These are phyloP conservation scores for Portevinia maculata DNA, from an alignment of 2,888 invertebrate species.

Conservation along the genomic window DNA sequence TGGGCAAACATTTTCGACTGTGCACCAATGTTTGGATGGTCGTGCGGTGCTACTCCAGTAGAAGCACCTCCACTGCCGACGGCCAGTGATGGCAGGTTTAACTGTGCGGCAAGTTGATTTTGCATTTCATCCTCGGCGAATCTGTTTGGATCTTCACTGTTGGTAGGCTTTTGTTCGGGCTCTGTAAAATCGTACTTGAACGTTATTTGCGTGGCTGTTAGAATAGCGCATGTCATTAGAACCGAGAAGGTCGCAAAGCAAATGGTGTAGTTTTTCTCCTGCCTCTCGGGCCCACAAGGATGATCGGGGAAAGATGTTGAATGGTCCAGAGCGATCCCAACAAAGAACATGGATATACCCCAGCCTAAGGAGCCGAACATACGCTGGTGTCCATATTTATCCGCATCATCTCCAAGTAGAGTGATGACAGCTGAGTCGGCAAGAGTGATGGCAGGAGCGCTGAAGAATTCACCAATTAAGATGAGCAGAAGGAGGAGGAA, in stretches of 20 bases:
- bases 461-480: constrained; percentile 98
- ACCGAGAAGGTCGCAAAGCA: constrained; percentile 99
- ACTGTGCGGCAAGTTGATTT: constrained; percentile 91
- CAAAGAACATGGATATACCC: constrained; percentile 99
- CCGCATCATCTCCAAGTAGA: constrained; percentile 93
- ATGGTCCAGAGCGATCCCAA: constrained; percentile 95
- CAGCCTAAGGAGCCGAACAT: constrained; percentile 99
- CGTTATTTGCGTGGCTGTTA: constrained; percentile 91
- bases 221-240: constrained; percentile 96
- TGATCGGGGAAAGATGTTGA: constrained; percentile 97
- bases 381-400: constrained; percentile 96
- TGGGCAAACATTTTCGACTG: constrained; percentile 96
- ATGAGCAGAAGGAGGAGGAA: constrained; percentile 96
- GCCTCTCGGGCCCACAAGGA: constrained; percentile 93
- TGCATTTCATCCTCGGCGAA: constrained; percentile 91
- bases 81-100: constrained; percentile 91
- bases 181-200: constrained; percentile 86
- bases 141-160: constrained; percentile 80
- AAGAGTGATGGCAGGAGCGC: constrained; percentile 96
- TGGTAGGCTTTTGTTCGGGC: constrained; percentile 82
- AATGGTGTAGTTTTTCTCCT: constrained; percentile 99
- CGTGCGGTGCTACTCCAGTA: constrained; percentile 79
- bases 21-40: constrained; percentile 81
- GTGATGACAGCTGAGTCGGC: constrained; percentile 96
- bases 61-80: constrained; percentile 80